These are phyloP conservation scores for Papilio machaon DNA, from an alignment of 1,140 invertebrate species.

Conservation along the genomic window DNA sequence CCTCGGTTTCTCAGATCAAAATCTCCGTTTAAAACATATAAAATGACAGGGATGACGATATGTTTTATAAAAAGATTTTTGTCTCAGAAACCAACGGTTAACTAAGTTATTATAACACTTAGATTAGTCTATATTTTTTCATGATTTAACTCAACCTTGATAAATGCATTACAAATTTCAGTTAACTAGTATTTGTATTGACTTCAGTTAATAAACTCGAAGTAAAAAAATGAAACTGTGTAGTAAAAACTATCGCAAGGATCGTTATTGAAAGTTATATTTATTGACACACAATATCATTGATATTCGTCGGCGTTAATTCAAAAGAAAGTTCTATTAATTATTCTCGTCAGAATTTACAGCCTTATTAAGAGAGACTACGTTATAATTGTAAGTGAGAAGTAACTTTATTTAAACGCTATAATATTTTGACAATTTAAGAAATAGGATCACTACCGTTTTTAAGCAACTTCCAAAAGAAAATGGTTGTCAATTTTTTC, in stretches of 20 bases:
- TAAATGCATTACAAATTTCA: background rate
- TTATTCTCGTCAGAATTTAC: background rate
- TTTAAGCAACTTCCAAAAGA: too few species aligned
- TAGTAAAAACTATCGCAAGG: background rate
- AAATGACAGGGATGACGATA: too few species aligned
- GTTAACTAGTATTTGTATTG: background rate
- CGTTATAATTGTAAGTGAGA: background rate
- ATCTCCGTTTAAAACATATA: too few species aligned
- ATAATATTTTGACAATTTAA: too few species aligned
- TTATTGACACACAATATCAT: background rate
- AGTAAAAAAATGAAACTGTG: constrained; percentile 1
- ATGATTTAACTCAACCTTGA: background rate
- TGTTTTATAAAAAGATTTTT: too few species aligned
- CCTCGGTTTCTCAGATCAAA: too few species aligned
- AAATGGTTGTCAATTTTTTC: too few species aligned
- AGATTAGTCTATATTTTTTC: too few species aligned
- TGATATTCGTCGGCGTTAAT: background rate
- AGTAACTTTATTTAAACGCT: too few species aligned
- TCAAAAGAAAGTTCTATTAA: background rate
- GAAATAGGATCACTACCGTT: too few species aligned
- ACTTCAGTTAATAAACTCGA: background rate
- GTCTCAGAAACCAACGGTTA: too few species aligned
- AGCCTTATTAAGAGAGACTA: background rate
- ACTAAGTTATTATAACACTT: too few species aligned
- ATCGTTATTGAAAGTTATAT: background rate